Conservation (phyloP, 2,888 invertebrate species). For the Drosophila conformis region DNA sequence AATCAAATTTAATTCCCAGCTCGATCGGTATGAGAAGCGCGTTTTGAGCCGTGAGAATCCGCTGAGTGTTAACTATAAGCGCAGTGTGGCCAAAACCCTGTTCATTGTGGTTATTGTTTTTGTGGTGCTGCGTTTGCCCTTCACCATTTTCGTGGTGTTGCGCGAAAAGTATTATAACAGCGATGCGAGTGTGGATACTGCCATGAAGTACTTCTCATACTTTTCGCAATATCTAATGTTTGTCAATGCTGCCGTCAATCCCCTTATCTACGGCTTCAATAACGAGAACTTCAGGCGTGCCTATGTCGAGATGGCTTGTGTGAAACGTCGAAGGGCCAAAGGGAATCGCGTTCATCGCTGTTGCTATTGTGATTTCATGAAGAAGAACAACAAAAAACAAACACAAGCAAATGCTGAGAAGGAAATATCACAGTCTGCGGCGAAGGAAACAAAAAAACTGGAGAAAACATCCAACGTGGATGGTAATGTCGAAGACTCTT, state of each 20-base stretch:
- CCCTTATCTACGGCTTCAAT: constrained; percentile 91
- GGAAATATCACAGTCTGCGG: neutral
- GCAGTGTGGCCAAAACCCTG: constrained; percentile 89
- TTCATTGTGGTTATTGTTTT: constrained; percentile 89
- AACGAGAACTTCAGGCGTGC: constrained; percentile 90
- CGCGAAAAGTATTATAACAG: constrained; percentile 82
- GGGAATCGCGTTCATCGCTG: constrained; percentile 37
- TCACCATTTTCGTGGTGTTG: constrained; percentile 89
- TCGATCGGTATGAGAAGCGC: constrained; percentile 88
- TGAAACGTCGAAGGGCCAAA: constrained; percentile 44
- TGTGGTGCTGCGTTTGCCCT: constrained; percentile 89
- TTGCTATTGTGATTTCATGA: constrained; percentile 63
- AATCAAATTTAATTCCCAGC: constrained; percentile 78
- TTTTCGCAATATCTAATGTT: constrained; percentile 89
- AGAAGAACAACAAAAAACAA: constrained; percentile 14
- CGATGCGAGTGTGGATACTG: constrained; percentile 83
- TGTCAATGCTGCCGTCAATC: constrained; percentile 90
- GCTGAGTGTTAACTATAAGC: constrained; percentile 88
- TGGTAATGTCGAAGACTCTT: neutral
- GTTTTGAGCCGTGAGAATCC: constrained; percentile 88
- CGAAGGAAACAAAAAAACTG: constrained; percentile 8
- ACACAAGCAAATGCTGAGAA: neutral
- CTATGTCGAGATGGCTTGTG: constrained; percentile 87
- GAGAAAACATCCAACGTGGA: constrained; percentile 12
- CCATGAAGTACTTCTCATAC: constrained; percentile 88